A percentile compares a stretch with the other conserved stretches of the same genome.
phyloP scores from a whole-genome alignment of 2,888 invertebrate genomes.

The Diaprepes abbreviatus region DNA sequence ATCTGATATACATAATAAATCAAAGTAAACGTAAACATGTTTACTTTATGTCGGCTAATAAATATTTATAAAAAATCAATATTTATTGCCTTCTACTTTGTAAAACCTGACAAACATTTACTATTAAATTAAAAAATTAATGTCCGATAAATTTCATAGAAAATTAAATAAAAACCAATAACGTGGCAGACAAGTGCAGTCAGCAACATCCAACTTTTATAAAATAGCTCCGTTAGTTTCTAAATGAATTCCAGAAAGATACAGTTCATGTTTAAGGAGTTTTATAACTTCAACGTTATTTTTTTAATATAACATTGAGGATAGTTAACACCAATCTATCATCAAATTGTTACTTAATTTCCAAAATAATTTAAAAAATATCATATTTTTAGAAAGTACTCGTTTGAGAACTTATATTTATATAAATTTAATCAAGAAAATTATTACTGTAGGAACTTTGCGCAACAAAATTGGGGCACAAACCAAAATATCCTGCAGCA shows the following conservation, averaged over 20 bases:
- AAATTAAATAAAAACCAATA: slow-evolving; percentile 14
- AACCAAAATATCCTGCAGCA: no score
- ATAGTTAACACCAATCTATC: no score
- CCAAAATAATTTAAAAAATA: no score
- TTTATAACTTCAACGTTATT: background rate
- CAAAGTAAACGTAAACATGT: no score
- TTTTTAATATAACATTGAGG: background rate
- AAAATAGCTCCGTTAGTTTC: slow-evolving; percentile 1
- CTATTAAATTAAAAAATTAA: background rate
- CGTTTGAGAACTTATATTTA: no score
- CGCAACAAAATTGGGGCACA: no score
- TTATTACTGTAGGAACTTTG: no score
- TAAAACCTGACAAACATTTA: background rate
- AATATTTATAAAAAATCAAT: background rate
- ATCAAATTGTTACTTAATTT: no score
- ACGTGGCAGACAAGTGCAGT: slow-evolving; percentile 15
- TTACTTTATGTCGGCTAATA: background rate
- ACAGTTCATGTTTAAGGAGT: background rate
- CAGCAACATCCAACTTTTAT: slow-evolving; percentile 19
- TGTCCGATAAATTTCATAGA: background rate
- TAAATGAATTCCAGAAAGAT: background rate
- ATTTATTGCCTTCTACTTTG: background rate
- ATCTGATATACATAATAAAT: no score
- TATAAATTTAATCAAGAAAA: no score
- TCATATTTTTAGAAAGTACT: no score